phyloP scores from a whole-genome alignment of 2,797 vertebrate species.

The Pyrocephalus nanus region DNA sequence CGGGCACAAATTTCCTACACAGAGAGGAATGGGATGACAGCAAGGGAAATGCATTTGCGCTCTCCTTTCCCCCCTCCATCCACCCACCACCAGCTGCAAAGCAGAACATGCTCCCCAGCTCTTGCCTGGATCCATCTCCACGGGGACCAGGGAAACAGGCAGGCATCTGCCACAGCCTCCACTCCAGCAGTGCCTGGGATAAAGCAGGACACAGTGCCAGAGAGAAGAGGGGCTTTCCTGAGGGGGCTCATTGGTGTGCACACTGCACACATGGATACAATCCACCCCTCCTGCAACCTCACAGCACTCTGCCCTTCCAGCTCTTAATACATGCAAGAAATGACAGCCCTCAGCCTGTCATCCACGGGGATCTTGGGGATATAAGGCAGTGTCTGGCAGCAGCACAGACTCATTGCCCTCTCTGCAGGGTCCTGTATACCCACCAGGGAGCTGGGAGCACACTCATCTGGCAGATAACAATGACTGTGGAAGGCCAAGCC shows the following conservation, averaged over 20 bases:
- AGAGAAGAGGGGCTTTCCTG: background rate
- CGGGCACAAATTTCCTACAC: background rate
- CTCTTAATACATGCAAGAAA: background rate
- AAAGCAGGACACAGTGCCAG: background rate
- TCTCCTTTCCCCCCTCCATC: background rate
- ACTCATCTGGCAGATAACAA: accelerated
- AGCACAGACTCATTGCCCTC: background rate
- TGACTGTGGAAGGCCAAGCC: background rate
- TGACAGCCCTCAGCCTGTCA: background rate
- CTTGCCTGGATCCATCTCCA: background rate
- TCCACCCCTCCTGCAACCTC: background rate
- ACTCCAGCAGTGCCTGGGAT: accelerated
- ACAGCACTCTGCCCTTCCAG: background rate
- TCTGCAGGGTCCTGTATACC: background rate
- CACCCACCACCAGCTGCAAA: background rate
- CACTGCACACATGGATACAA: background rate
- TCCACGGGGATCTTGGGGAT: accelerated
- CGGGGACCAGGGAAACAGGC: background rate
- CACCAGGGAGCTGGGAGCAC: background rate
- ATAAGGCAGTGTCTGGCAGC: background rate
- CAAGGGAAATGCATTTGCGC: background rate
- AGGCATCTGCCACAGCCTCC: background rate
- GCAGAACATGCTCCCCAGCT: background rate
- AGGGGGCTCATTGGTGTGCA: background rate
- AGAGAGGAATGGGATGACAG: background rate